Conservation (phyloP, 1,140 invertebrate genomes). For the Amyelois transitella region DNA sequence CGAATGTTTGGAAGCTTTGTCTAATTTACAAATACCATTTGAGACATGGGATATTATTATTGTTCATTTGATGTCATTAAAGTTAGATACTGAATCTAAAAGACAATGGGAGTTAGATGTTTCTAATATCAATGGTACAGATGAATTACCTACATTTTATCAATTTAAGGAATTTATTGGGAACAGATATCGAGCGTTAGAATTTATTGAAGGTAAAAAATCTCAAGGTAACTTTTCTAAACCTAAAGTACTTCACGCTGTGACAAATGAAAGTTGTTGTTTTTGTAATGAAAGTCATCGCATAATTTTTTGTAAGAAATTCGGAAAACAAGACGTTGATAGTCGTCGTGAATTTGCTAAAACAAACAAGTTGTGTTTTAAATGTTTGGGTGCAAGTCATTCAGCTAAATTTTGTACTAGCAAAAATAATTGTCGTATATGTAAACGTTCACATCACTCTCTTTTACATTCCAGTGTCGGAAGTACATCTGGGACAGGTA, state of each 20-base stretch:
- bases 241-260: conserved; percentile 7
- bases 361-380: conserved; percentile 22
- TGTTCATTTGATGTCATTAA: conserved; percentile 4
- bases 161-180: conserved; percentile 24
- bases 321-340: conserved; percentile 13
- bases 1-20: conserved; percentile 5
- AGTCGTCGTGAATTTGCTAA: conserved; percentile 20
- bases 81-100: conserved; percentile 9
- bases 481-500: not conserved
- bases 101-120: conserved; percentile 19
- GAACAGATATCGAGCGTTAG: conserved; percentile 17
- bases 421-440: conserved; percentile 10
- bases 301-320: conserved; percentile 18
- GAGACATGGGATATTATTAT: conserved; percentile 9
- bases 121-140: not conserved
- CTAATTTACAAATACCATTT: conserved; percentile 3
- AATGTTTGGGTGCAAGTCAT: conserved; percentile 22
- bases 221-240: conserved; percentile 3
- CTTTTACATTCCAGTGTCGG: conserved; percentile 7
- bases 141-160: conserved; percentile 19
- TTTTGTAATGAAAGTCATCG: conserved; percentile 21
- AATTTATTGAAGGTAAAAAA: conserved; percentile 21
- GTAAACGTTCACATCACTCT: conserved; percentile 17
- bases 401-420: conserved; percentile 3
- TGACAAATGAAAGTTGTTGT: conserved; percentile 5